Evolutionary conservation across 2,888 invertebrate species (phyloP).

Genomic region (Mesochorus sp.): DNA sequence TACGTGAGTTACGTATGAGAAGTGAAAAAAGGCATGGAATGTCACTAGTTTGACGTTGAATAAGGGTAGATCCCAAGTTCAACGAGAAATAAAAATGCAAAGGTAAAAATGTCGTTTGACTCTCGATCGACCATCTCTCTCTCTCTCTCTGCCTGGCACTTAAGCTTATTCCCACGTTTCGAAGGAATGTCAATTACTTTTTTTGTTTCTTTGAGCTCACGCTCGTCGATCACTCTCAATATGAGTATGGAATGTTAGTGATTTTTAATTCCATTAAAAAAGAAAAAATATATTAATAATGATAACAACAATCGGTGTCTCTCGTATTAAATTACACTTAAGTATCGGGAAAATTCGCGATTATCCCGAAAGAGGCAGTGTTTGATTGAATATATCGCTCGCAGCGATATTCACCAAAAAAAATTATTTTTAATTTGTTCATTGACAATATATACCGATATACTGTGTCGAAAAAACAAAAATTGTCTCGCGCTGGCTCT

Average conservation of each 20-base stretch:
- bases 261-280: neutral
- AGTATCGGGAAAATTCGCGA: constrained; percentile 58
- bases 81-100: constrained; percentile 40
- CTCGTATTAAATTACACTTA: constrained; percentile 35
- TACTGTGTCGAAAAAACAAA: neutral
- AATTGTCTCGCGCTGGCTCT: neutral
- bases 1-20: constrained; percentile 13
- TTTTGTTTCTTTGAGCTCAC: constrained; percentile 6
- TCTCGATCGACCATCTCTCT: no score
- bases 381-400: constrained; percentile 67
- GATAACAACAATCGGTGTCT: constrained; percentile 19
- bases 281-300: constrained; percentile 17
- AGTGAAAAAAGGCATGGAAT: constrained; percentile 39
- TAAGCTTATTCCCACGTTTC: neutral
- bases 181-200: constrained; percentile 36
- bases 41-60: constrained; percentile 39
- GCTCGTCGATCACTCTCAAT: constrained; percentile 10
- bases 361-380: constrained; percentile 72
- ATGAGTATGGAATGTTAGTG: constrained; percentile 51
- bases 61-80: neutral
- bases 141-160: no score
- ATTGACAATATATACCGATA: no score
- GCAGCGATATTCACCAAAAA: constrained; percentile 33
- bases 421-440: neutral
- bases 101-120: neutral